Conservation (phyloP, 2,797 vertebrate genomes). For the Xerus rutilus region DNA sequence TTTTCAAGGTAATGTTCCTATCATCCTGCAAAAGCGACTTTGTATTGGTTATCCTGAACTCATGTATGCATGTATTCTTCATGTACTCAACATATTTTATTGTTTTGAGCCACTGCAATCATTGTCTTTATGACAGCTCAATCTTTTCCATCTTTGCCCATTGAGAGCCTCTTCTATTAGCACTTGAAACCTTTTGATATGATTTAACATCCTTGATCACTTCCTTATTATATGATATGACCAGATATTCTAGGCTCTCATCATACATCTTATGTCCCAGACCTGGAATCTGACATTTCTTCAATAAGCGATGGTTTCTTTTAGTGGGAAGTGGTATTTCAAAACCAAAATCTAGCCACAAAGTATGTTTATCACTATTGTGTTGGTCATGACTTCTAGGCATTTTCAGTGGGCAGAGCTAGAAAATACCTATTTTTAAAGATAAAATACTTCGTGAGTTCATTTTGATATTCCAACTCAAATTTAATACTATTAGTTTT, state of each 20-base stretch:
- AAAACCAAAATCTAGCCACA: neutral
- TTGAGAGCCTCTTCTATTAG: neutral
- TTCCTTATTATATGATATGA: neutral
- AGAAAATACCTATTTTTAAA: neutral
- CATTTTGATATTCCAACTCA: conserved; percentile 13
- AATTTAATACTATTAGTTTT: neutral
- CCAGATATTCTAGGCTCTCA: neutral
- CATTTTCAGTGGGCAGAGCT: neutral
- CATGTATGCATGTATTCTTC: neutral
- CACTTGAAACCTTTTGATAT: neutral
- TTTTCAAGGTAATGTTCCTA: neutral
- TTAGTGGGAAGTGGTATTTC: neutral
- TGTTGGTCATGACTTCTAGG: neutral
- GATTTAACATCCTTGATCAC: neutral
- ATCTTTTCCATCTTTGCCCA: neutral
- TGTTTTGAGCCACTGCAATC: neutral
- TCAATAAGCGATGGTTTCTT: neutral
- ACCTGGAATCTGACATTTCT: neutral
- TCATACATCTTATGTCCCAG: neutral
- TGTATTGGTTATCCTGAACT: neutral
- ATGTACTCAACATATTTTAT: neutral
- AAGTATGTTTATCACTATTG: neutral
- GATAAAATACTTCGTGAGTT: neutral
- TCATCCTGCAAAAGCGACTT: neutral
- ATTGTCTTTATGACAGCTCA: neutral